Evolutionary conservation across 2,888 invertebrate species (phyloP).

Genomic region (Hoplodrina blanda): DNA sequence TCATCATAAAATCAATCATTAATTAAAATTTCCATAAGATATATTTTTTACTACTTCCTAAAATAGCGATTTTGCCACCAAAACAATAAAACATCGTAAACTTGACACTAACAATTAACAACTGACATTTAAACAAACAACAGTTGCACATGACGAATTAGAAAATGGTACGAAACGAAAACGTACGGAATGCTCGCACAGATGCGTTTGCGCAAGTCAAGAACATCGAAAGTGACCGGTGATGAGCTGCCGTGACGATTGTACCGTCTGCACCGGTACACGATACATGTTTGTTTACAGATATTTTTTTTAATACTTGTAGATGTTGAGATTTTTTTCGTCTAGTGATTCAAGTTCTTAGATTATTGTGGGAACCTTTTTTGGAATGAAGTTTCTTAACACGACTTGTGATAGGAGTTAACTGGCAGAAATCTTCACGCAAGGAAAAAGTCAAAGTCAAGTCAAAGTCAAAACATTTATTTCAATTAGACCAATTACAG

Average conservation of each 20-base stretch:
- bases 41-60: neutral
- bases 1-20: slow-evolving; percentile 9
- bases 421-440: too few species aligned
- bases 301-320: neutral
- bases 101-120: slow-evolving; percentile 52
- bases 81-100: slow-evolving; percentile 28
- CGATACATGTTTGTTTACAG: slow-evolving; percentile 15
- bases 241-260: slow-evolving; percentile 63
- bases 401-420: too few species aligned
- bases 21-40: neutral
- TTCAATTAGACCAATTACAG: too few species aligned
- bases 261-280: slow-evolving; percentile 72
- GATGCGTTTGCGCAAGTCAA: slow-evolving; percentile 74
- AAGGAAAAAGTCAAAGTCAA: too few species aligned
- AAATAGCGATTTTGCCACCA: neutral
- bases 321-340: neutral
- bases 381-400: too few species aligned
- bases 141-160: slow-evolving; percentile 63
- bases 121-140: slow-evolving; percentile 55
- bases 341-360: slow-evolving; percentile 24
- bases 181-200: slow-evolving; percentile 70
- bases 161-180: slow-evolving; percentile 66
- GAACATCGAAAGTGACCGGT: slow-evolving; percentile 82
- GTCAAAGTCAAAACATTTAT: too few species aligned
- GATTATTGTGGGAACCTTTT: slow-evolving; percentile 4